Evolutionary conservation across 2,888 invertebrate species (phyloP), one percentile per base, ranked within the genome.

Genomic region (Ceratothoa steindachneri): DNA sequence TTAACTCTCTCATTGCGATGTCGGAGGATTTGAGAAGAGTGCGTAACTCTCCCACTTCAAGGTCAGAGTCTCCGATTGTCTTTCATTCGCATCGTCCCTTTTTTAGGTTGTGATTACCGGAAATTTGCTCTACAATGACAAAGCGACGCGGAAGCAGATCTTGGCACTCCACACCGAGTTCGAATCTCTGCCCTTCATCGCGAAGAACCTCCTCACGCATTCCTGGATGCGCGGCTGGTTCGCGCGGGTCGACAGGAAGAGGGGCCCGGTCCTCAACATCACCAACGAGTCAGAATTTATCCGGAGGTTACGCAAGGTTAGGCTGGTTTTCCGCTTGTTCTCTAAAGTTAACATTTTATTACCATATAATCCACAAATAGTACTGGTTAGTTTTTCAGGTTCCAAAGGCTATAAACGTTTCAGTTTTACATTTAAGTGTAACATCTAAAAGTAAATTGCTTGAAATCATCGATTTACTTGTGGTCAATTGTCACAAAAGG

Each of bases 211-310:
- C 7, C 93, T 93, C 83, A 93, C 94, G 0, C 93, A 94, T 84
- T 94, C 93, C 0, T 95, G 95, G 95, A 85, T 95, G 29, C 87
- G 94, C 73, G 90, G 91, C 29, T 95, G 93, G 82, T 86, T 92
- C 0, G 89, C 89, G 69, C 93, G 93, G 82, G 88, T 91, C 5
- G 88, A 89, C 51, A 87, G 90, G 81, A 91, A 91, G 81, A 91
- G 91, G 81, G 91, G 71, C 0, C 75, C 60, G 67, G 27, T 75
- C 75, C 82, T 92, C 82, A 87, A 90, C 19, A 89, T 91, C 27
- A 90, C 93, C 68, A 88, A 89, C 30, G 89, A 88, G 64, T 91
- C 92, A 84, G 85, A 87, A 64, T 95, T 95, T 83, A 88, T 92
- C 69, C 86, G 88, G 69, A 89, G 89, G 27, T 86, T 95, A 9